phyloP scores from a whole-genome alignment of 1,140 invertebrate genomes.

The Cyclina sinensis region DNA sequence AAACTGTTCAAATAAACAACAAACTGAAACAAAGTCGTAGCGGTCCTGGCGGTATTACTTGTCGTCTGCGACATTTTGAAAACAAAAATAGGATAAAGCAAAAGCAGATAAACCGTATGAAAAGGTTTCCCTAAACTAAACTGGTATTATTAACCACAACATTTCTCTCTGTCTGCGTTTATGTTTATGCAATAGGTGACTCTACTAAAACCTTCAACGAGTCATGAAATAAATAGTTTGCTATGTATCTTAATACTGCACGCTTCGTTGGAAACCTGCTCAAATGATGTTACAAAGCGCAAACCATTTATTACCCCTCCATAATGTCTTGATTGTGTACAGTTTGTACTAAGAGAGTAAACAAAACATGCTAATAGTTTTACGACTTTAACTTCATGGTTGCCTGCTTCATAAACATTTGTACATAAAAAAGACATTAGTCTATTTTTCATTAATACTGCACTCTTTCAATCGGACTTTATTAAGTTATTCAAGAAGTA shows the following conservation, averaged over 20 bases:
- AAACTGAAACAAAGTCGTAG: background rate
- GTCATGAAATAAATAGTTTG: background rate
- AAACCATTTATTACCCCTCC: background rate
- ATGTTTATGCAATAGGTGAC: background rate
- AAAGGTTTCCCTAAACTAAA: background rate
- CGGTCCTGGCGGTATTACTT: constrained; percentile 22
- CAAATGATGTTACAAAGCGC: background rate
- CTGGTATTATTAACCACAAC: background rate
- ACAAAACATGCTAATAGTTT: background rate
- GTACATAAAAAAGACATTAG: too few relatives aligned
- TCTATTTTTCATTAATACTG: too few relatives aligned
- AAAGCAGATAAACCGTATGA: background rate
- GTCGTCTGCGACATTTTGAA: background rate
- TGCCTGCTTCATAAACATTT: too few relatives aligned
- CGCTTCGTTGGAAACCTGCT: background rate
- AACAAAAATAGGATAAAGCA: background rate
- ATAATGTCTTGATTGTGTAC: background rate
- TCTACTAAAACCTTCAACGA: background rate
- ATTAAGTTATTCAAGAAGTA: too few relatives aligned
- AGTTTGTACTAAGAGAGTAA: background rate
- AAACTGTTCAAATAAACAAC: too few relatives aligned
- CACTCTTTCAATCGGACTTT: too few relatives aligned
- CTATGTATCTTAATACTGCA: background rate
- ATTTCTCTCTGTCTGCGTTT: background rate
- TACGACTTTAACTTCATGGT: too few relatives aligned